A percentile compares a stretch with the other conserved stretches of the same genome.
phyloP scores from a whole-genome alignment of 2,888 invertebrate species.

The Sinohyriopsis cumingii region DNA sequence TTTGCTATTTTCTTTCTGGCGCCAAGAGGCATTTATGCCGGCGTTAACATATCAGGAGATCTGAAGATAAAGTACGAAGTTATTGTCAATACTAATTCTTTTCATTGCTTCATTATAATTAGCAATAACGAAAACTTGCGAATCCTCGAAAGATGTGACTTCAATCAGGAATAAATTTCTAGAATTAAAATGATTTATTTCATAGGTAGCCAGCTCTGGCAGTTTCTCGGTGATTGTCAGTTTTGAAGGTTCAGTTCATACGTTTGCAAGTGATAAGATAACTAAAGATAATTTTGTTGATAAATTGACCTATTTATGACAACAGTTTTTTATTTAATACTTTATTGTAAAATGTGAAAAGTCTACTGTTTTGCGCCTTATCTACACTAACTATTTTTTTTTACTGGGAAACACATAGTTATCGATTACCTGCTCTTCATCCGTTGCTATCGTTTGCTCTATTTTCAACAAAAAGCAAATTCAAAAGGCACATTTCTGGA shows the following conservation, averaged over 20 bases:
- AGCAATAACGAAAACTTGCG: neutral
- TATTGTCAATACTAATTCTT: neutral
- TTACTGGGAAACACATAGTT: neutral
- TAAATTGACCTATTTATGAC: too few species aligned
- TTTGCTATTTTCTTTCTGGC: too few species aligned
- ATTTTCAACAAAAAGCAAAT: slow-evolving; percentile 92
- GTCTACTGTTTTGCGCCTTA: neutral
- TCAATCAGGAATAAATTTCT: neutral
- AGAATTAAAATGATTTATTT: neutral
- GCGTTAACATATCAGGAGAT: slow-evolving; percentile 97
- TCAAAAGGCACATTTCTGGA: slow-evolving; percentile 94
- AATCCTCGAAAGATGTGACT: neutral
- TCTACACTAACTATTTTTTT: neutral
- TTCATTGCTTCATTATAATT: neutral
- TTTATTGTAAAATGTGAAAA: neutral
- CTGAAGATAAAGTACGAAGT: slow-evolving; percentile 81
- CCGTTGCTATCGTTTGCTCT: neutral
- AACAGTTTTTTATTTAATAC: neutral
- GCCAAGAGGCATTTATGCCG: too few species aligned
- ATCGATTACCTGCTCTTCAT: neutral
- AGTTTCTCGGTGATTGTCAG: too few species aligned
- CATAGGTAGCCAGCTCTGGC: too few species aligned
- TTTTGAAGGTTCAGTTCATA: too few species aligned
- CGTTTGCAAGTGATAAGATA: too few species aligned
- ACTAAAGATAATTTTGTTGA: too few species aligned